Conservation (phyloP, 2,113 vertebrate genomes). For the Vulpes lagopus region DNA sequence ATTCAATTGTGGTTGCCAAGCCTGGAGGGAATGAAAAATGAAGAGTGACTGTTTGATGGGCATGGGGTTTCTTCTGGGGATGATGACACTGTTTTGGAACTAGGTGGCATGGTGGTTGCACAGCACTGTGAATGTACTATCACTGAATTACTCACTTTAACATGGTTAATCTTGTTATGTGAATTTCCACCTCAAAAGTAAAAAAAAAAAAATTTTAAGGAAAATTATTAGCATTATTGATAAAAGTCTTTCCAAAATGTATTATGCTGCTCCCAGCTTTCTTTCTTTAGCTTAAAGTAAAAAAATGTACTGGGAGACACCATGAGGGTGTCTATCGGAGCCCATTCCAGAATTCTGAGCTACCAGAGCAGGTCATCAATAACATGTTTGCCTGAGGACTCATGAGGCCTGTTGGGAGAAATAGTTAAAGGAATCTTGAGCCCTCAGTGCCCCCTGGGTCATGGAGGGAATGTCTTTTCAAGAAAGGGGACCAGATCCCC, state of each 20-base stretch:
- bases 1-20: background rate
- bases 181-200: background rate
- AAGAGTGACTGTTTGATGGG: background rate
- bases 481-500: background rate
- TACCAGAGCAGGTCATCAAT: background rate
- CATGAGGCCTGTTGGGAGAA: background rate
- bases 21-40: background rate
- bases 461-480: background rate
- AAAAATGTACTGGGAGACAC: background rate
- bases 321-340: background rate
- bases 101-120: background rate
- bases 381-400: background rate
- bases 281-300: background rate
- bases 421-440: background rate
- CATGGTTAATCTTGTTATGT: background rate
- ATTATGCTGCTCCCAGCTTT: background rate
- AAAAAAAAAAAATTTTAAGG: background rate
- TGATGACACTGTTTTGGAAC: background rate
- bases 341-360: background rate
- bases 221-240: background rate
- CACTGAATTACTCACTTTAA: background rate
- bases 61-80: background rate
- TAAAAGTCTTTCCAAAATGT: background rate
- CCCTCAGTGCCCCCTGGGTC: background rate
- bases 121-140: rapidly evolving